phyloP scores from a whole-genome alignment of 2,888 invertebrate species.

The Leptinotarsa peninsularis region DNA sequence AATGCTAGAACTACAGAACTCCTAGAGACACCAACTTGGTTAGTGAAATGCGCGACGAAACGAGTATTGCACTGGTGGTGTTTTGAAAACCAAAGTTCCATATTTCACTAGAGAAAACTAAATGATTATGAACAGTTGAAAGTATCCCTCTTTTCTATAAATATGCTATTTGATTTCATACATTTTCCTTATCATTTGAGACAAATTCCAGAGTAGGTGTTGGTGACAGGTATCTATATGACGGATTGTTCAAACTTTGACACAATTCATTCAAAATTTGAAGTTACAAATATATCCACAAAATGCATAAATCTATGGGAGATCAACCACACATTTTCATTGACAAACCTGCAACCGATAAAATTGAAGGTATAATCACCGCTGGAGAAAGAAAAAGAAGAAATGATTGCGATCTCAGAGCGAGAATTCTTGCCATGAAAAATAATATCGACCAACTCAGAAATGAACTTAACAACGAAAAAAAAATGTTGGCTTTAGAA shows the following conservation, averaged over 20 bases:
- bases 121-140: no score
- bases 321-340: not conserved
- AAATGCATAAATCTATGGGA: slow-evolving; percentile 16
- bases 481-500: not conserved
- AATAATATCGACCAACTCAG: not conserved
- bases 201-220: slow-evolving; percentile 11
- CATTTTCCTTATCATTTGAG: no score
- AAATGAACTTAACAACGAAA: not conserved
- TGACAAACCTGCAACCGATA: not conserved
- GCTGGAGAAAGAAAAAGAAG: not conserved
- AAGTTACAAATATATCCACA: not conserved
- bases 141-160: no score
- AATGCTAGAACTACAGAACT: no score
- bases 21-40: no score
- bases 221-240: slow-evolving; percentile 1
- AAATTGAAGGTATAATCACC: not conserved
- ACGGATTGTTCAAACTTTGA: not conserved
- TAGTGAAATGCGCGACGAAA: no score
- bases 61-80: no score
- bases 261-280: not conserved
- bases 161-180: no score
- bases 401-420: not conserved
- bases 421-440: slow-evolving; percentile 6
- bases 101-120: no score
- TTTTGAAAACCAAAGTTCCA: no score